Base-by-base conservation (phyloP, 2,888 invertebrate species). In the Campoplex capitator region DNA sequence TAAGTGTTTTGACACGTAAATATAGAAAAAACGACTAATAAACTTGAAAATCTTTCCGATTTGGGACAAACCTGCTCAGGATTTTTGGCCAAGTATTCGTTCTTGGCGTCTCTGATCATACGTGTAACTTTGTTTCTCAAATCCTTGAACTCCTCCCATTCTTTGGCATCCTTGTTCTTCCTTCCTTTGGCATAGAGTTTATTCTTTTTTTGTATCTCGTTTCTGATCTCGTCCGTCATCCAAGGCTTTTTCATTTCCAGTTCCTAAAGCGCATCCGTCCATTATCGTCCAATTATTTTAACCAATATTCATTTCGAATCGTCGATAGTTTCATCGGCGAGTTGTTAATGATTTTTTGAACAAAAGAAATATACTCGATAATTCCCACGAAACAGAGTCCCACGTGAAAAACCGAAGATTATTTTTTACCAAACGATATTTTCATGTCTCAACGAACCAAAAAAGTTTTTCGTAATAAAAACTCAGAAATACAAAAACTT, bases 141-240 rank as follows among this genome's bases (percentile, higher is more conserved):
- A 89, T 94, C 94, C 88, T 94, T 94, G 89, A 94, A 94, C 81
- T 94, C 94, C 79, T 93, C 92, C 94, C 94, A 94, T 87, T 94
- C 94, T 88, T 93, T 93, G 84, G 93, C 92, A 88, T 92, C 92
- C 88, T 94, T 94, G 84, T 93, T 94, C 84, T 94, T 94, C 85
- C 93, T 94, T 76, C 93, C 93, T 88, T 94, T 94, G 62, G 93
- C 93, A 84, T 94, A 94, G 8, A 94, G 90, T 88, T 93, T 94
- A 86, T 93, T 94, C 88, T 94, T 94, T 89, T 92, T 94, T 88
- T 93, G 93, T 88, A 94, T 93, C 89, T 94, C 94, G 87, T 90
- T 92, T 58, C 94, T 93, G 87, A 94, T 94, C 88, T 94, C 94
- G 73, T 94, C 94, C 0, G 94, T 94, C 94, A 94, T 94, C 94